Conservation (phyloP, 2,113 vertebrate genomes). For the Pollachius pollachius region DNA sequence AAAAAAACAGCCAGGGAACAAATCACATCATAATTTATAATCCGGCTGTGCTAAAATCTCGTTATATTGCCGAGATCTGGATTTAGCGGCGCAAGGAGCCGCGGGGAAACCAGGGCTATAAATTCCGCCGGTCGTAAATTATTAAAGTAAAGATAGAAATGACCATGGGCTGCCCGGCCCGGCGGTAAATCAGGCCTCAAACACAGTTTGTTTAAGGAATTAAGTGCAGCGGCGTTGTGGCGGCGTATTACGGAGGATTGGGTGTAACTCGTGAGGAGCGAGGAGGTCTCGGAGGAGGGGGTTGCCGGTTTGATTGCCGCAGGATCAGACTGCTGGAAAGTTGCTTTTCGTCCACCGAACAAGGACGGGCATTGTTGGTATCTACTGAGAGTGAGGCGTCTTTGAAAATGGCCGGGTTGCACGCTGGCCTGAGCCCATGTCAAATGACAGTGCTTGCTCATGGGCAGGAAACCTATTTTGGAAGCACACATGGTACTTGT, state of each 20-base stretch:
- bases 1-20: constrained; percentile 70
- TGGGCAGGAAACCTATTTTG: too few relatives aligned
- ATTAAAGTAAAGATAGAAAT: constrained; percentile 69
- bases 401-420: too few relatives aligned
- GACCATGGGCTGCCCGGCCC: constrained; percentile 61
- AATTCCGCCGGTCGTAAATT: constrained; percentile 69
- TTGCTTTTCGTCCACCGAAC: too few relatives aligned
- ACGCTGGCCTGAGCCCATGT: too few relatives aligned
- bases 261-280: constrained; percentile 28
- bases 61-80: constrained; percentile 71
- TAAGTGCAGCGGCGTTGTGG: constrained; percentile 50
- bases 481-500: too few relatives aligned
- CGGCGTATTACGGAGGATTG: constrained; percentile 34
- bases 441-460: too few relatives aligned
- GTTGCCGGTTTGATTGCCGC: constrained; percentile 36
- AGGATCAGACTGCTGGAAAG: too few relatives aligned
- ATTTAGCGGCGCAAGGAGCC: constrained; percentile 57
- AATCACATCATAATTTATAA: constrained; percentile 73
- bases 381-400: too few relatives aligned
- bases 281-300: too few relatives aligned
- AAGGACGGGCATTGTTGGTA: too few relatives aligned
- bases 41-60: constrained; percentile 70
- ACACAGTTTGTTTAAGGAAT: constrained; percentile 70
- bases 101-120: constrained; percentile 50
- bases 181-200: constrained; percentile 63